These are phyloP conservation scores for Zophobas atratus DNA, from an alignment of 1,140 invertebrate species.

Conservation along the genomic window DNA sequence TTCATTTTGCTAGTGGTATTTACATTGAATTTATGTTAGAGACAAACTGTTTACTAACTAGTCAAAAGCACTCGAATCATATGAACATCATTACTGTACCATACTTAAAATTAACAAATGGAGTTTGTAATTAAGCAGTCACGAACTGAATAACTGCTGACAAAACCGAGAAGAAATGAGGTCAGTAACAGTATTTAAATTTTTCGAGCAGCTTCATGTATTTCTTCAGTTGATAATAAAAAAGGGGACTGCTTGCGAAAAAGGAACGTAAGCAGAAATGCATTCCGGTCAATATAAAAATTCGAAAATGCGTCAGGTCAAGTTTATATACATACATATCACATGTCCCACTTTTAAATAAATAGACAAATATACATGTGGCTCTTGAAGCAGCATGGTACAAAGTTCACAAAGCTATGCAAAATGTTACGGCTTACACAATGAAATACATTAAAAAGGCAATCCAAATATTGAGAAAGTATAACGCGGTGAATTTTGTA, in stretches of 20 bases:
- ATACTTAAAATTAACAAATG: conserved; percentile 43
- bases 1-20: conserved; percentile 59
- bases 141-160: conserved; percentile 31
- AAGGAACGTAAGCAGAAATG: conserved; percentile 60
- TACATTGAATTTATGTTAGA: conserved; percentile 59
- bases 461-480: conserved; percentile 21
- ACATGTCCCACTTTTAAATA: conserved; percentile 59
- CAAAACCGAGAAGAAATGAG: conserved; percentile 32
- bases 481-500: conserved; percentile 25
- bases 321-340: conserved; percentile 64
- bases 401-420: conserved; percentile 35
- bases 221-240: conserved; percentile 17
- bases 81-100: conserved; percentile 50
- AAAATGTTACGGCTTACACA: conserved; percentile 16
- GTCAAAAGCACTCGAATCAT: conserved; percentile 53
- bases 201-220: conserved; percentile 49
- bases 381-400: conserved; percentile 35
- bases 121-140: conserved; percentile 41
- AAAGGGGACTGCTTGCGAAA: conserved; percentile 49
- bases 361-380: conserved; percentile 39
- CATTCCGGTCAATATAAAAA: conserved; percentile 62
- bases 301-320: conserved; percentile 63
- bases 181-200: conserved; percentile 51
- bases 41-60: conserved; percentile 59
- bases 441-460: conserved; percentile 17